phyloP scores from a whole-genome alignment of 1,140 invertebrate genomes.

The Lepidurus apus region DNA sequence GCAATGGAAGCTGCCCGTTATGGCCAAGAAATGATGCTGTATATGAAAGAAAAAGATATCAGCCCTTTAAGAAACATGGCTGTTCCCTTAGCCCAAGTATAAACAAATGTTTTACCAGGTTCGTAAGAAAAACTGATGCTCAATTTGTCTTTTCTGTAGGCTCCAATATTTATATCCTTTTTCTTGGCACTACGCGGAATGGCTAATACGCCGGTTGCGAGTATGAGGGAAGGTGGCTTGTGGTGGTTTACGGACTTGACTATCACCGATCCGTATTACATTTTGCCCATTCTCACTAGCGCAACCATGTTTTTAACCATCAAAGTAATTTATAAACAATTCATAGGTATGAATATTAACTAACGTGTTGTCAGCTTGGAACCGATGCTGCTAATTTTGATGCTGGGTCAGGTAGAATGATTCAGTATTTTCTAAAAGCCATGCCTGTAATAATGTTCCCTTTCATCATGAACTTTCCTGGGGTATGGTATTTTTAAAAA shows the following conservation, averaged over 20 bases:
- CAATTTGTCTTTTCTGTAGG: constrained; percentile 48
- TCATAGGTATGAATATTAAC: neutral
- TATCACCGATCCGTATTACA: constrained; percentile 78
- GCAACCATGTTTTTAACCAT: constrained; percentile 72
- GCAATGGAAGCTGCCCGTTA: constrained; percentile 65
- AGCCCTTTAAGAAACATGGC: constrained; percentile 74
- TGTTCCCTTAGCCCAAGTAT: constrained; percentile 72
- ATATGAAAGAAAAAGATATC: constrained; percentile 73
- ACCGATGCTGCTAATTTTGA: constrained; percentile 64
- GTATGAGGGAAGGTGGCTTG: constrained; percentile 79
- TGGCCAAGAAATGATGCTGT: constrained; percentile 65
- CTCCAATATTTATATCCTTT: constrained; percentile 84
- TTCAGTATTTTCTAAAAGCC: constrained; percentile 66
- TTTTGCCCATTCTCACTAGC: constrained; percentile 79
- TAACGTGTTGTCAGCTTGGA: constrained; percentile 54
- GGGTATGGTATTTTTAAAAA: constrained; percentile 52
- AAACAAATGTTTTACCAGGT: constrained; percentile 23
- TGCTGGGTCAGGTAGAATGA: constrained; percentile 56
- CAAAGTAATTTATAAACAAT: constrained; percentile 51
- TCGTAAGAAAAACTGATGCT: constrained; percentile 18
- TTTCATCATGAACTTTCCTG: constrained; percentile 81
- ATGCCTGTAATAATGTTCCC: constrained; percentile 78
- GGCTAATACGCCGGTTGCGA: constrained; percentile 80
- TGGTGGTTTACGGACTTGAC: constrained; percentile 92
- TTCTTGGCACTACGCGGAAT: constrained; percentile 77